Evolutionary conservation across 2,888 invertebrate genomes (phyloP).

Genomic region (Capitulum mitella): DNA sequence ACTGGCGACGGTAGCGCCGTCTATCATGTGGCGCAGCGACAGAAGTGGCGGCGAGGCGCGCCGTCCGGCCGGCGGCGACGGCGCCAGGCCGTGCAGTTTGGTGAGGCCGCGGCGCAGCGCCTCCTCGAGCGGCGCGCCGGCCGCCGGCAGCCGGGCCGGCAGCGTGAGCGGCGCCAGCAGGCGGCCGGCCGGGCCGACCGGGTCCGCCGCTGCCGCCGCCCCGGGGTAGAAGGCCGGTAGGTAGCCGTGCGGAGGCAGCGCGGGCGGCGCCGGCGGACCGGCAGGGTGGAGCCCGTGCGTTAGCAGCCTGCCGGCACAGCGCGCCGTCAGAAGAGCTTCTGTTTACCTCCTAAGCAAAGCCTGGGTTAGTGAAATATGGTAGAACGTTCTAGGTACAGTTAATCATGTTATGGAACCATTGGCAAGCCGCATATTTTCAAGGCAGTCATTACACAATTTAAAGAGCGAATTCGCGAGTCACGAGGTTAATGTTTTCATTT

Average conservation of each 20-base stretch:
- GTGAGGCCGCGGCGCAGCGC: background rate
- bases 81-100: background rate
- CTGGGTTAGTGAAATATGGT: no score
- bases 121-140: background rate
- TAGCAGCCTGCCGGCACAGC: background rate
- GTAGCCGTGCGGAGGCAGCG: background rate
- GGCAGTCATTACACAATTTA: no score
- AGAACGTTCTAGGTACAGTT: no score
- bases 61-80: background rate
- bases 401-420: no score
- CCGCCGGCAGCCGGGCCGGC: background rate
- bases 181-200: background rate
- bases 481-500: no score
- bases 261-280: background rate
- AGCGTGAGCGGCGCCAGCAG: background rate
- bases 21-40: background rate
- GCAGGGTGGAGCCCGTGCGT: background rate
- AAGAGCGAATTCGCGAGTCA: no score
- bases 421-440: no score
- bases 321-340: no score
- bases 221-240: background rate
- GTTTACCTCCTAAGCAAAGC: no score
- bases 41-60: conserved; percentile 4
- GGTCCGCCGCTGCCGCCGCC: background rate
- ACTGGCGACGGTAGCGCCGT: background rate